Base-by-base conservation (phyloP, 2,888 invertebrate species). In the Ptychoptera contaminata region DNA sequence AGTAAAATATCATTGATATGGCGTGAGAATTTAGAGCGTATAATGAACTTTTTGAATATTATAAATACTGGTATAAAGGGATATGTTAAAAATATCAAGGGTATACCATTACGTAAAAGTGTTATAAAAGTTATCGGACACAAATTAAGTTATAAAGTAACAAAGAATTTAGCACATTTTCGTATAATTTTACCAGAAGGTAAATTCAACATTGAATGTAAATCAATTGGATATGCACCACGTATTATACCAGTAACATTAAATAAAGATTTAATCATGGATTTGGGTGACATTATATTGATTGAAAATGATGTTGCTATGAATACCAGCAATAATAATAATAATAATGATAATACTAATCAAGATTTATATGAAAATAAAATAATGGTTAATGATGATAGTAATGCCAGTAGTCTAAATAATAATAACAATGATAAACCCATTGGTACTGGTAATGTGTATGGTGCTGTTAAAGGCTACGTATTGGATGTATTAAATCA, bases 31-130 rank as follows among this genome's bases (percentile, higher is more conserved):
- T 56, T 82, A 42, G 67, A 66, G 14, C 76, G 77, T 4, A 67
- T 79, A 5, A 75, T 79, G 69, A 71, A 72, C 53, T 73, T 81
- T 41, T 58, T 79, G 2, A 69, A 71, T 37, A 60, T 75, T 40
- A 70, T 73, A n/a, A 72, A 73, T 45, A 79, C 79, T 15, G 82
- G 90, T 40, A 68, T 86, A 2, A 67, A 69, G 43, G 90, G 88
- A 0, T 74, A 73, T 54, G 72, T 96, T 1, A 67, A 70, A 46
- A 81, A 86, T 58, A 69, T 68, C 2, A 58, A 69, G 8, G 76
- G 76, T 0, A 62, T 72, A 16, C 77, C 82, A 1, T 64, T 90
- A 56, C 69, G 78, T 1, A 74, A 82, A 46, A 90, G 91, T 1
- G 71, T 70, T 1, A 69, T 96, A 1, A 68, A 69, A 6, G 70